A percentile compares a stretch with the other conserved stretches of the same genome.
Conservation (phyloP, 1,140 invertebrate species). For the Drosophila azteca region DNA sequence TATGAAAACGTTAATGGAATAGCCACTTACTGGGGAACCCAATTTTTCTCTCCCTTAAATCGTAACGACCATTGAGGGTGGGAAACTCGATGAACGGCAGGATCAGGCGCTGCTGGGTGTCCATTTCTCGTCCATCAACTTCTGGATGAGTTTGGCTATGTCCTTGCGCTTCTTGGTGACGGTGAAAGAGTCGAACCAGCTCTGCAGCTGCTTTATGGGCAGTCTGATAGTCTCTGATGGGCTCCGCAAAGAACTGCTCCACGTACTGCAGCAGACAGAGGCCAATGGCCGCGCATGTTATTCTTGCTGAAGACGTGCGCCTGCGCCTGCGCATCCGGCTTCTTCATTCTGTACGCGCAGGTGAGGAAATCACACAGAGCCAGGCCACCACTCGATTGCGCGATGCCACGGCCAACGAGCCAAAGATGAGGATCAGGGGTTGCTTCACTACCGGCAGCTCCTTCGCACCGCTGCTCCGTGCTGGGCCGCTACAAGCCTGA, state of each 20-base stretch:
- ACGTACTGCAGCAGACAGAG: conserved; percentile 97
- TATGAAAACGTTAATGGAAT: too few relatives aligned
- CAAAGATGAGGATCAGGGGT: conserved; percentile 97
- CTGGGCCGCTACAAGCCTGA: conserved; percentile 21
- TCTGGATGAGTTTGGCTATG: conserved; percentile 89
- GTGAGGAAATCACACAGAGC: conserved; percentile 94
- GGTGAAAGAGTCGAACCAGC: conserved; percentile 91
- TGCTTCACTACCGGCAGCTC: conserved; percentile 73
- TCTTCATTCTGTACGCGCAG: conserved; percentile 94
- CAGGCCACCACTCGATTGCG: conserved; percentile 93
- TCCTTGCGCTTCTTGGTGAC: conserved; percentile 92
- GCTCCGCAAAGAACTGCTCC: conserved; percentile 95
- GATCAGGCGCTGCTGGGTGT: conserved; percentile 84
- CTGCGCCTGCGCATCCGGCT: conserved; percentile 79
- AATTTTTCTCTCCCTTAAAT: too few relatives aligned
- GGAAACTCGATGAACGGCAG: conserved; percentile 87
- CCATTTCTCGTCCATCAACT: conserved; percentile 87
- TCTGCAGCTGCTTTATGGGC: conserved; percentile 89
- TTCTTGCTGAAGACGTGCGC: conserved; percentile 89
- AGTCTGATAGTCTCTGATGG: conserved; percentile 89
- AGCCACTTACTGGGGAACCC: too few relatives aligned
- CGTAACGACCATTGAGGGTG: conserved; percentile 86
- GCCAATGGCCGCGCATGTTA: conserved; percentile 93
- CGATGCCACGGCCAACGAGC: conserved; percentile 93
- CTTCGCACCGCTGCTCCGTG: conserved; percentile 27